These are phyloP conservation scores for Tetrao urogallus DNA, from an alignment of 2,113 vertebrate species.

Conservation along the genomic window DNA sequence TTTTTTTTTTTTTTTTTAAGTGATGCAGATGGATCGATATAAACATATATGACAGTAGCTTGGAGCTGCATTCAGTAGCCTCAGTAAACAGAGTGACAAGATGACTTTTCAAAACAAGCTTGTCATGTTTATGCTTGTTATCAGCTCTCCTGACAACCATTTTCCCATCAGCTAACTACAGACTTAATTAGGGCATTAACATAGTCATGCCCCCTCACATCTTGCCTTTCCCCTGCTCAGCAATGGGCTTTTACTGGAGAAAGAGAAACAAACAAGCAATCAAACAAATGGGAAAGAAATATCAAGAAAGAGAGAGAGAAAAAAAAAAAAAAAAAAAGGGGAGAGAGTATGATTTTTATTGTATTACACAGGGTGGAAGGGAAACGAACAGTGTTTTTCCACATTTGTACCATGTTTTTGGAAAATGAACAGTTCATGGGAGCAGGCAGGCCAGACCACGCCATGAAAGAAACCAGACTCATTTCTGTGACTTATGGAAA, in stretches of 20 bases:
- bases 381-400: not conserved
- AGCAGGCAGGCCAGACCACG: not conserved
- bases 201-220: slow-evolving; percentile 22
- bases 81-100: slow-evolving; percentile 66
- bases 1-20: not conserved
- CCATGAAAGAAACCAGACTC: not conserved
- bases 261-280: not conserved
- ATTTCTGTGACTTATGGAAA: not conserved
- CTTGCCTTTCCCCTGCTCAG: slow-evolving; percentile 9
- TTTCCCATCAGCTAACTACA: slow-evolving; percentile 72
- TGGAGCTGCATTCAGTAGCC: slow-evolving; percentile 57
- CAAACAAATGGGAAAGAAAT: not conserved
- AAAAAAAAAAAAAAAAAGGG: not conserved
- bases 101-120: slow-evolving; percentile 68
- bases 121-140: slow-evolving; percentile 65
- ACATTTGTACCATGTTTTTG: not conserved
- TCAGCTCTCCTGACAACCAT: slow-evolving; percentile 55
- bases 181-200: slow-evolving; percentile 70
- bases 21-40: slow-evolving; percentile 44
- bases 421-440: not conserved
- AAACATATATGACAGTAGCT: slow-evolving; percentile 68
- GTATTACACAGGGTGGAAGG: not conserved
- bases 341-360: not conserved
- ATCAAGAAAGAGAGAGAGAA: not conserved
- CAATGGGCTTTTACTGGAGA: not conserved